Percentiles rank a stretch among this genome's conserved stretches.
Evolutionary conservation across 2,797 vertebrate genomes (phyloP).

Genomic region (Muscicapa striata): DNA sequence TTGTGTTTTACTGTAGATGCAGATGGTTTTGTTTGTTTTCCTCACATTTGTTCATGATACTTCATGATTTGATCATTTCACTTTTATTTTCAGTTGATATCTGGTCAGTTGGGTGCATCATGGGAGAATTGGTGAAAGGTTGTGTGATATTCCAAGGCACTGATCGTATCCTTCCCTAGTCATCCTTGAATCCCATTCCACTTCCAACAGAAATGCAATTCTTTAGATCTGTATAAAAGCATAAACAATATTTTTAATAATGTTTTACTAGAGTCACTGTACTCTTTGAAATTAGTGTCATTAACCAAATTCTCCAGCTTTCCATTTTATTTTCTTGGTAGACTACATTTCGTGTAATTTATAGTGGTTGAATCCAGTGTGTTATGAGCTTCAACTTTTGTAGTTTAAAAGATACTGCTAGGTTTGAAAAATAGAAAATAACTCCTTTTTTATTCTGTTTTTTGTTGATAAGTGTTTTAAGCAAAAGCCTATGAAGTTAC

Average conservation of each 20-base stretch:
- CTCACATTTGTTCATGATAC: conserved; percentile 76
- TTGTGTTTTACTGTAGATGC: conserved; percentile 64
- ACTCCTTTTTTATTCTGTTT: background rate
- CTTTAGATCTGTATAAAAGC: conserved; percentile 14
- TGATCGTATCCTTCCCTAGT: conserved; percentile 94
- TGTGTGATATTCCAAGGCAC: conserved; percentile 99
- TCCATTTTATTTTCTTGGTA: conserved; percentile 7
- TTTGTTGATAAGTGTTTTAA: conserved; percentile 7
- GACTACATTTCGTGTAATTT: background rate
- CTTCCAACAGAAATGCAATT: conserved; percentile 44
- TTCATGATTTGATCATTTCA: conserved; percentile 83
- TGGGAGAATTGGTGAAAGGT: conserved; percentile 99
- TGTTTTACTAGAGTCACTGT: conserved; percentile 20
- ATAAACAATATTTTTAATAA: background rate
- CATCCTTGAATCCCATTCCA: conserved; percentile 61
- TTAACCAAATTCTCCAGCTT: conserved; percentile 48
- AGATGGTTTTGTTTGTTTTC: conserved; percentile 62
- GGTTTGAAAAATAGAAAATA: background rate
- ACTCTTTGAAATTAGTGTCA: conserved; percentile 61
- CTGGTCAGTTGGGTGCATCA: conserved; percentile 99
- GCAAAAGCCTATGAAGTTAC: conserved; percentile 17
- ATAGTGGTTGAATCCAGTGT: conserved; percentile 3
- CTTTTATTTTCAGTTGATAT: conserved; percentile 96
- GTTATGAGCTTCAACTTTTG: conserved; percentile 31
- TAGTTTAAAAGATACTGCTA: background rate